These are phyloP conservation scores for Turritopsis rubra DNA, from an alignment of 30 jellyfish, hydroid and myxozoan species.

Conservation along the genomic window DNA sequence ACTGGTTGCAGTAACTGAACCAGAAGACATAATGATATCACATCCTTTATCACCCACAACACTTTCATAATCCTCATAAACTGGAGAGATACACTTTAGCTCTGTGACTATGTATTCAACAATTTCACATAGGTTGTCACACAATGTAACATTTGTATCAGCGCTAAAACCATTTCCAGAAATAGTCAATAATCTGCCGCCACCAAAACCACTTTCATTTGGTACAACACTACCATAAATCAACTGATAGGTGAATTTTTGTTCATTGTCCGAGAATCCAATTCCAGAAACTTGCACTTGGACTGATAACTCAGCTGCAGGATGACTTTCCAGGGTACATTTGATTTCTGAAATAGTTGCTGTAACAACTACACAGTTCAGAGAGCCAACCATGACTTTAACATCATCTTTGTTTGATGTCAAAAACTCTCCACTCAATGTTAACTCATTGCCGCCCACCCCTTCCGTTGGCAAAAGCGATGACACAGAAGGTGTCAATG, in stretches of 20 bases:
- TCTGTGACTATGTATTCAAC: neutral
- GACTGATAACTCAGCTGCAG: conserved; percentile 62
- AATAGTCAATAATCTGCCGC: conserved; percentile 60
- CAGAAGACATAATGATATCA: neutral
- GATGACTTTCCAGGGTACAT: conserved; percentile 46
- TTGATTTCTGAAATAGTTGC: conserved; percentile 27
- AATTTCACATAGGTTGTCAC: conserved; percentile 41
- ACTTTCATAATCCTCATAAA: neutral
- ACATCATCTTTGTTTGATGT: conserved; percentile 12
- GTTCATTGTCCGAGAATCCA: conserved; percentile 38
- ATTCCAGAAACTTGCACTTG: conserved; percentile 48
- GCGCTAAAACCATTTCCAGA: conserved; percentile 70
- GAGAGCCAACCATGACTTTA: conserved; percentile 49
- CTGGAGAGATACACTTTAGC: neutral
- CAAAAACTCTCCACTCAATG: conserved; percentile 17
- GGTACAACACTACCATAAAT: conserved; percentile 32
- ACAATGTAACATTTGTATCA: conserved; percentile 39
- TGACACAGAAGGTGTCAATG: conserved; percentile 8
- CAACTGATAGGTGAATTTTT: conserved; percentile 42
- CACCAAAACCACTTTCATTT: conserved; percentile 85
- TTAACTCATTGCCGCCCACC: neutral
- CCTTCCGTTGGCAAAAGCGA: conserved; percentile 20
- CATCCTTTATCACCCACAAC: neutral
- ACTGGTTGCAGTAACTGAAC: neutral
- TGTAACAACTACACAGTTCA: conserved; percentile 27